Conservation (phyloP, 1,140 invertebrate genomes). For the Ditylenchus dipsaci region DNA sequence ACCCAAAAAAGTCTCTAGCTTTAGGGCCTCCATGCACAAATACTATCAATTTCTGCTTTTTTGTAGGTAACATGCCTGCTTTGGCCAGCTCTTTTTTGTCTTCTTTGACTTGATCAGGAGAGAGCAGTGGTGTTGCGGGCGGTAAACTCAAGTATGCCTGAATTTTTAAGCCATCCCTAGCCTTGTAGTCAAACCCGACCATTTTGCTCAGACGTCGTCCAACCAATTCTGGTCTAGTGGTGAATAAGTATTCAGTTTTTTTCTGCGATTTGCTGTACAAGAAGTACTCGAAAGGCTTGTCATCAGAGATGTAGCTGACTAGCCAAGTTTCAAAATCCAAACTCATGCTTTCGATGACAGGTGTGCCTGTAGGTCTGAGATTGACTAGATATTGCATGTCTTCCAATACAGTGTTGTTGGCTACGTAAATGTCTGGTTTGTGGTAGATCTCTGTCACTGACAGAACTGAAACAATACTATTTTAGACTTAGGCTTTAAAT, state of each 20-base stretch:
- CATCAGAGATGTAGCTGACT: conserved; percentile 53
- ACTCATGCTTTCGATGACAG: conserved; percentile 45
- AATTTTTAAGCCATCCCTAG: conserved; percentile 47
- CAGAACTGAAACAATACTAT: conserved; percentile 22
- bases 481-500: no score
- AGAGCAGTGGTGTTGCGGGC: conserved; percentile 30
- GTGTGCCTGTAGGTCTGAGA: conserved; percentile 42
- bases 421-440: conserved; percentile 56
- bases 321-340: conserved; percentile 56
- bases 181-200: conserved; percentile 50
- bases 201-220: conserved; percentile 41
- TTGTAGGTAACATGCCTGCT: conserved; percentile 45
- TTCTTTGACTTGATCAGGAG: conserved; percentile 38
- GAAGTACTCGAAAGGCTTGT: conserved; percentile 54
- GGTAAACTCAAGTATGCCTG: conserved; percentile 51
- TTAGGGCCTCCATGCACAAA: conserved; percentile 58
- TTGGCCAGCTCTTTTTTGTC: conserved; percentile 44
- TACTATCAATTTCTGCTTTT: conserved; percentile 53
- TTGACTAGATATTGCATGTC: conserved; percentile 58
- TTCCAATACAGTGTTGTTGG: conserved; percentile 53
- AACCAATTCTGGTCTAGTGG: conserved; percentile 40
- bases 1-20: conserved; percentile 54
- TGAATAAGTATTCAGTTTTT: conserved; percentile 46
- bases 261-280: conserved; percentile 46
- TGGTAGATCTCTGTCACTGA: conserved; percentile 55